Percentiles rank a stretch among this genome's conserved stretches.
These are phyloP conservation scores for Caenorhabditis wallacei DNA, from an alignment of 2,888 invertebrate genomes.

Conservation along the genomic window DNA sequence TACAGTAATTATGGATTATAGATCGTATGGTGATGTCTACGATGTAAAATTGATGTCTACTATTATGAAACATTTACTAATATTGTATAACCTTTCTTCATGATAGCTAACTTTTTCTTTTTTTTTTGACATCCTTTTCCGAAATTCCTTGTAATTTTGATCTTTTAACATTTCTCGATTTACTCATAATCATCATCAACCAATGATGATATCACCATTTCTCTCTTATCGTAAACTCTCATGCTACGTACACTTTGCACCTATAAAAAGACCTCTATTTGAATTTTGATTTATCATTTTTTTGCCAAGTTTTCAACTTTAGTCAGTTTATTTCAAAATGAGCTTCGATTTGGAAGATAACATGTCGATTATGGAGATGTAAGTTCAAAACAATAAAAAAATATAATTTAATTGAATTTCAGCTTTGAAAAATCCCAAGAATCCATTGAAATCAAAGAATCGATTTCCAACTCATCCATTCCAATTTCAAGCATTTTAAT, in stretches of 20 bases:
- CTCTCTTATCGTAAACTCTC: background rate
- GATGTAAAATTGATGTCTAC: too few species aligned
- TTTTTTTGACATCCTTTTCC: too few species aligned
- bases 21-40: too few species aligned
- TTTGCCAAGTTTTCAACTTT: background rate
- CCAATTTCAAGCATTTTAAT: slow-evolving; percentile 2
- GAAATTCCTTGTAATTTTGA: too few species aligned
- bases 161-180: too few species aligned
- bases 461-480: background rate
- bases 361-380: slow-evolving; percentile 4
- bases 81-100: too few species aligned
- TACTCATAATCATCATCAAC: too few species aligned
- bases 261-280: slow-evolving; percentile 15
- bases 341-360: background rate
- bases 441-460: slow-evolving; percentile 4
- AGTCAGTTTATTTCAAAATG: background rate
- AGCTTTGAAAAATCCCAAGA: slow-evolving; percentile 22
- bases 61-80: too few species aligned
- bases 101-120: too few species aligned
- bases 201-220: background rate
- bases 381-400: background rate
- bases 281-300: slow-evolving; percentile 31
- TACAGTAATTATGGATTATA: too few species aligned
- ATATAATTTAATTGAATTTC: background rate
- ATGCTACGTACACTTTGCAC: background rate